These are phyloP conservation scores for Molanna angustata DNA, from an alignment of 2,888 invertebrate genomes.

Conservation along the genomic window DNA sequence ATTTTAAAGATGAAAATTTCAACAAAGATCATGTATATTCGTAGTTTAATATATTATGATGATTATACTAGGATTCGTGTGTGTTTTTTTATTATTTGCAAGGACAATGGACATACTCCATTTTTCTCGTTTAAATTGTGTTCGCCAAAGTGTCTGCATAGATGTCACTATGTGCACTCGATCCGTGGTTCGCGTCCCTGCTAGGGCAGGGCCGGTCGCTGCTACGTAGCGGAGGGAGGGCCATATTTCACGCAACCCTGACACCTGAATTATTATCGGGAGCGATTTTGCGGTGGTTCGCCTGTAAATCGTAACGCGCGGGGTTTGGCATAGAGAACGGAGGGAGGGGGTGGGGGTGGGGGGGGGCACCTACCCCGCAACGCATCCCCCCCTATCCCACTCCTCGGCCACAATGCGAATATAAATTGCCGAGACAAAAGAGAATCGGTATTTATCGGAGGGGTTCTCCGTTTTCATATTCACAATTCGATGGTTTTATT, in stretches of 20 bases:
- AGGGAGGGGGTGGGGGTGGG: no score
- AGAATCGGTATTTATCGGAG: constrained; percentile 4
- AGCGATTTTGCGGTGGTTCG: constrained; percentile 23
- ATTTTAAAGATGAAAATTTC: no score
- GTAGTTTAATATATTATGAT: no score
- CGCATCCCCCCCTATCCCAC: background rate
- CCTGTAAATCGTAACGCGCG: constrained; percentile 19
- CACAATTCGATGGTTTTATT: constrained; percentile 1
- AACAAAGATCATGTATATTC: no score
- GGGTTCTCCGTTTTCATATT: constrained; percentile 7
- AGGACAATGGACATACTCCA: no score
- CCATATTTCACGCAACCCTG: constrained; percentile 24
- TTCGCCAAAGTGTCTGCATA: no score
- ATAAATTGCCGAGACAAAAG: constrained; percentile 5
- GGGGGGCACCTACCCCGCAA: constrained; percentile 1
- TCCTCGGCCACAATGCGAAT: background rate
- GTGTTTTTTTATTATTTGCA: no score
- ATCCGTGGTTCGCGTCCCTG: no score
- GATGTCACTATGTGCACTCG: no score
- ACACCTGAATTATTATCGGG: constrained; percentile 30
- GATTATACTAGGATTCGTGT: no score
- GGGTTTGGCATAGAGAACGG: constrained; percentile 1
- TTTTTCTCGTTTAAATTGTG: no score
- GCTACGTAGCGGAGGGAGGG: constrained; percentile 13
- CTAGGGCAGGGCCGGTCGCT: no score